A percentile compares a stretch with the other conserved stretches of the same genome.
These are phyloP conservation scores for Acromyrmex charruanus DNA, from an alignment of 1,140 invertebrate species.

Conservation along the genomic window DNA sequence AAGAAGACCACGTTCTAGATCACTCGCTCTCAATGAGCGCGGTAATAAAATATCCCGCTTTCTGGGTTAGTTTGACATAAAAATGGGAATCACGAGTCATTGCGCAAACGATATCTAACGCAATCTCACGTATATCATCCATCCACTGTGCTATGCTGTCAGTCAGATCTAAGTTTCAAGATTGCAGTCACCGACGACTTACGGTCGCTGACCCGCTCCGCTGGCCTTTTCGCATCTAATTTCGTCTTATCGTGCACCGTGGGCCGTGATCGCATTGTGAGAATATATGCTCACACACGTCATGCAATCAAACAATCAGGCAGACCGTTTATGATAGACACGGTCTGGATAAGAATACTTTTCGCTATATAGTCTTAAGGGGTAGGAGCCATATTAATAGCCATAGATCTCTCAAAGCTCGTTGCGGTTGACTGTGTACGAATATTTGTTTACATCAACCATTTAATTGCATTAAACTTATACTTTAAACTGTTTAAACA, in stretches of 20 bases:
- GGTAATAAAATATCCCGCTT: slow-evolving; percentile 33
- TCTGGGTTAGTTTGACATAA: slow-evolving; percentile 49
- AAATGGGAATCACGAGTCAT: slow-evolving; percentile 26
- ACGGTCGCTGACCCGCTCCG: slow-evolving; percentile 70
- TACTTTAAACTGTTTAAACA: slow-evolving; percentile 5
- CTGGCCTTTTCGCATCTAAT: slow-evolving; percentile 62
- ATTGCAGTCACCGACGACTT: slow-evolving; percentile 28
- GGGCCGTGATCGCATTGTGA: slow-evolving; percentile 64
- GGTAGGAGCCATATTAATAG: not conserved
- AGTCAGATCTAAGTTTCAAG: slow-evolving; percentile 55
- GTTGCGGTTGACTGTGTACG: not conserved
- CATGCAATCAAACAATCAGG: slow-evolving; percentile 76
- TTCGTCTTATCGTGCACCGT: slow-evolving; percentile 63
- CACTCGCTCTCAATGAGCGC: slow-evolving; percentile 31
- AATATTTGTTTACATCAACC: not conserved
- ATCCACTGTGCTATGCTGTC: slow-evolving; percentile 17
- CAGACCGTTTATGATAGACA: slow-evolving; percentile 58
- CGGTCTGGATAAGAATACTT: slow-evolving; percentile 45
- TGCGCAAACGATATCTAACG: slow-evolving; percentile 35
- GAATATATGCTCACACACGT: slow-evolving; percentile 62
- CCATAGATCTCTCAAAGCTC: not conserved
- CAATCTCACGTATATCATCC: slow-evolving; percentile 16
- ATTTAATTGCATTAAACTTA: not conserved
- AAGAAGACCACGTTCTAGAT: slow-evolving; percentile 44
- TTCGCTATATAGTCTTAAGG: slow-evolving; percentile 43